Percentiles rank a stretch among this genome's conserved stretches.
Evolutionary conservation across 2,888 invertebrate species (phyloP).

Genomic region (Drosophila colorata): DNA sequence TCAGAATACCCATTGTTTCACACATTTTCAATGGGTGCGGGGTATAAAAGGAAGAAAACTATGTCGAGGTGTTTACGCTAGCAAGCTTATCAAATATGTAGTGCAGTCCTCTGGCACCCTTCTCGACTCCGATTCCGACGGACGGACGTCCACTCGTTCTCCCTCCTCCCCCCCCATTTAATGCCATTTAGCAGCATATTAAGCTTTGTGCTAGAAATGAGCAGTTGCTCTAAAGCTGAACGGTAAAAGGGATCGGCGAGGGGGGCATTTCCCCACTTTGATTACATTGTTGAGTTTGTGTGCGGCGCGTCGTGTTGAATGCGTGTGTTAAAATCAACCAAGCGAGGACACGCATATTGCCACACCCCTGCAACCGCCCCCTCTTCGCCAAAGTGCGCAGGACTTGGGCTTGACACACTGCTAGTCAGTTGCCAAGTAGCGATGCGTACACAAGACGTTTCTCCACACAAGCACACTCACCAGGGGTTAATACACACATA

Average conservation of each 20-base stretch:
- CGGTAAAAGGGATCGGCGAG: not conserved
- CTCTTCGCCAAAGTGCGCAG: conserved; percentile 5
- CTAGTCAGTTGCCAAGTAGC: conserved; percentile 57
- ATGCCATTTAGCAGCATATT: conserved; percentile 81
- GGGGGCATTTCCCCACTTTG: conserved; percentile 34
- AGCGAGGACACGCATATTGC: conserved; percentile 68
- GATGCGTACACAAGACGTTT: conserved; percentile 54
- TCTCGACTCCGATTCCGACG: conserved; percentile 1
- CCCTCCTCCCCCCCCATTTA: conserved; percentile 47
- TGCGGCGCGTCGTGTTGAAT: conserved; percentile 53
- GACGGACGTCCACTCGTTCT: conserved; percentile 2
- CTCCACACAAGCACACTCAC: conserved; percentile 34
- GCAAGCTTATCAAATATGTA: conserved; percentile 71
- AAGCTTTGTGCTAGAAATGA: conserved; percentile 78
- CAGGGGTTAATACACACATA: conserved; percentile 45
- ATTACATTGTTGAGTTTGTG: conserved; percentile 61
- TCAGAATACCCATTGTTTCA: not conserved
- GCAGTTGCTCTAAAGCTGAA: conserved; percentile 47
- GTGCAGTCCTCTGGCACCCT: conserved; percentile 31
- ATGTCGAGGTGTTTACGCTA: conserved; percentile 74
- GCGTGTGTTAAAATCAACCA: conserved; percentile 70
- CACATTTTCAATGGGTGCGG: not conserved
- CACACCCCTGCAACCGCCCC: too few relatives aligned
- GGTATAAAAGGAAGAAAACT: conserved; percentile 18
- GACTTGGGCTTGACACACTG: conserved; percentile 60